Evolutionary conservation across 2,113 vertebrate species (phyloP).

Genomic region (Mustela nigripes): DNA sequence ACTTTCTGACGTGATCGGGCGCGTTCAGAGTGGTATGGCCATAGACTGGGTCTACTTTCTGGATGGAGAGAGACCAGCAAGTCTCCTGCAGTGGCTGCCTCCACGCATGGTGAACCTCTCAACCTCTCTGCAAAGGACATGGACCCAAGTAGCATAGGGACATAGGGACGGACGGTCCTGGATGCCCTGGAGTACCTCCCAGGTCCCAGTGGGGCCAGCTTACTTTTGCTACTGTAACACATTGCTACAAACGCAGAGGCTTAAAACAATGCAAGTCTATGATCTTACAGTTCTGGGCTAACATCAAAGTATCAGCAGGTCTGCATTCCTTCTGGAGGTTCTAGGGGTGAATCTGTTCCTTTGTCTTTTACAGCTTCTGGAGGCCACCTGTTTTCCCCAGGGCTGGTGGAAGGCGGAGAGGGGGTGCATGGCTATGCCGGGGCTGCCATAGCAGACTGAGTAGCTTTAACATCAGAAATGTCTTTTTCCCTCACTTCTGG

Average conservation of each 20-base stretch:
- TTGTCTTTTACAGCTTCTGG: neutral
- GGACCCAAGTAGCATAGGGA: too few relatives aligned
- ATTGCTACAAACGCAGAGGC: neutral
- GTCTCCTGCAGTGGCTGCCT: neutral
- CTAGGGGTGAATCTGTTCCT: neutral
- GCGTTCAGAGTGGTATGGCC: too few relatives aligned
- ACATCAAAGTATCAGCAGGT: neutral
- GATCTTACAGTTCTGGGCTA: neutral
- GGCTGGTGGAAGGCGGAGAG: neutral
- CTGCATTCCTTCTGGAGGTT: neutral
- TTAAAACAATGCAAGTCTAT: neutral
- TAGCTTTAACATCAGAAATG: neutral
- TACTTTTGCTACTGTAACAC: neutral
- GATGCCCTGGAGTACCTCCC: neutral
- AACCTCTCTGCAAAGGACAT: neutral
- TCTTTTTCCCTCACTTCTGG: neutral
- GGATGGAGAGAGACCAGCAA: neutral
- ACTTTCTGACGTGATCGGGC: neutral
- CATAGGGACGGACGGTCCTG: neutral
- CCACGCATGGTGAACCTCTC: neutral
- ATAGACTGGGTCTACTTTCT: neutral
- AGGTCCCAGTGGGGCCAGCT: too few relatives aligned
- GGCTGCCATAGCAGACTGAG: neutral
- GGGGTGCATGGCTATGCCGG: too few relatives aligned
- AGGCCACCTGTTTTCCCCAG: neutral